Evolutionary conservation across 2,113 vertebrate species (phyloP).

Genomic region (Pelmatolapia mariae): DNA sequence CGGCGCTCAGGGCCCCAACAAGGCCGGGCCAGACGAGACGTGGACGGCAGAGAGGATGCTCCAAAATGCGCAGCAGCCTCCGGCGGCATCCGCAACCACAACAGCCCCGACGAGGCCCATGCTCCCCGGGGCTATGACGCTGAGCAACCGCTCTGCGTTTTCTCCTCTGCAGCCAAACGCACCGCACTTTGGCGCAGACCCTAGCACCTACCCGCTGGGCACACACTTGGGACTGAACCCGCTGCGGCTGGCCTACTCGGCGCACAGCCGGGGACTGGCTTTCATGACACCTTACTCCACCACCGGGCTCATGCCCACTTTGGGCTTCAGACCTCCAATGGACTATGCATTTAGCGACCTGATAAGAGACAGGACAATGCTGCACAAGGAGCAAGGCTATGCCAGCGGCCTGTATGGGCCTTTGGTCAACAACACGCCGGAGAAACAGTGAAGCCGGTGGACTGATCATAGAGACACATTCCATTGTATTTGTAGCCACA

Average conservation of each 20-base stretch:
- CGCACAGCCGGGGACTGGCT: slow-evolving; percentile 94
- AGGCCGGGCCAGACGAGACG: slow-evolving; percentile 70
- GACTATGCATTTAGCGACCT: slow-evolving; percentile 99
- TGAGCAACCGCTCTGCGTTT: slow-evolving; percentile 95
- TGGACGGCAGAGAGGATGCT: slow-evolving; percentile 84
- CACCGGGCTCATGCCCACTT: slow-evolving; percentile 91
- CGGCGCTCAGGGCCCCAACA: slow-evolving; percentile 61
- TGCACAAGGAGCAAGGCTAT: slow-evolving; percentile 93
- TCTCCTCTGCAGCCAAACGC: slow-evolving; percentile 93
- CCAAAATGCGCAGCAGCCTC: slow-evolving; percentile 72
- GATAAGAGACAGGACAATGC: slow-evolving; percentile 90
- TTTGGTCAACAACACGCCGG: slow-evolving; percentile 90
- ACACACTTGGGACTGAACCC: slow-evolving; percentile 93
- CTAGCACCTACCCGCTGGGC: slow-evolving; percentile 84
- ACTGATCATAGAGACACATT: slow-evolving; percentile 1
- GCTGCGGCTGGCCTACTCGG: slow-evolving; percentile 93
- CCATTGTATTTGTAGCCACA: slow-evolving; percentile 55
- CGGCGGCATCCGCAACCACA: slow-evolving; percentile 69
- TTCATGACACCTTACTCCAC: slow-evolving; percentile 99
- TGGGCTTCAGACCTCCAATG: slow-evolving; percentile 96
- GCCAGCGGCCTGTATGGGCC: slow-evolving; percentile 88
- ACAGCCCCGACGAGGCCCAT: slow-evolving; percentile 73
- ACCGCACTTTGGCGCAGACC: slow-evolving; percentile 89
- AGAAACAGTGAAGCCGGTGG: slow-evolving; percentile 83
- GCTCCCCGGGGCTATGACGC: slow-evolving; percentile 88